phyloP scores from a whole-genome alignment of 2,797 vertebrate species.

The Acrocephalus scirpaceus region DNA sequence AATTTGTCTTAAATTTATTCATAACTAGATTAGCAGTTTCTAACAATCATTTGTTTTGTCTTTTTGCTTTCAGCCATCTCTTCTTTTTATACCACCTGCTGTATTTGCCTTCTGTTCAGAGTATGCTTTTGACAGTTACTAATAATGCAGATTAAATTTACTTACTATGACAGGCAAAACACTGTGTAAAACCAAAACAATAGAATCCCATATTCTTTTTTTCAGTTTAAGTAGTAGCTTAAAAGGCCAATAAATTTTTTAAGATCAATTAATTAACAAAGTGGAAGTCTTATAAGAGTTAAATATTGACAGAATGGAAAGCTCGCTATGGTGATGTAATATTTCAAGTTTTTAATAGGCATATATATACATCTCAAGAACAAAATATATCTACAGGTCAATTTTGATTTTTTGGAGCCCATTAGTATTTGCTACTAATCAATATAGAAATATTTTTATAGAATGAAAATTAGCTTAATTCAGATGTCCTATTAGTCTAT shows the following conservation, averaged over 20 bases:
- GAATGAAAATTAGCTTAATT: background rate
- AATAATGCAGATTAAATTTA: constrained; percentile 79
- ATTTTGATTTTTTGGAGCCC: background rate
- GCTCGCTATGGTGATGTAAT: background rate
- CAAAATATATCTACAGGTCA: background rate
- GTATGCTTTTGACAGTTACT: constrained; percentile 74
- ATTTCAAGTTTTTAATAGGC: background rate
- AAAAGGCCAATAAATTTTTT: constrained; percentile 22
- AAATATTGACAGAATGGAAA: background rate
- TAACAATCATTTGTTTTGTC: constrained; percentile 73
- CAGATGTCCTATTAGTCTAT: background rate
- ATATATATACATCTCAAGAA: background rate
- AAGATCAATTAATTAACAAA: constrained; percentile 55
- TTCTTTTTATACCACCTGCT: constrained; percentile 74
- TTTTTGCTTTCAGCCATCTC: constrained; percentile 68
- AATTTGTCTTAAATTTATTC: constrained; percentile 76
- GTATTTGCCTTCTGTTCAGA: constrained; percentile 77
- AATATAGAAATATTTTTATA: background rate
- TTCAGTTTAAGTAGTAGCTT: constrained; percentile 39
- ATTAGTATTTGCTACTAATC: background rate
- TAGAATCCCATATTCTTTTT: constrained; percentile 47
- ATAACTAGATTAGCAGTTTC: constrained; percentile 70
- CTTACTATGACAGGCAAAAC: constrained; percentile 73
- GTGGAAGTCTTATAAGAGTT: background rate
- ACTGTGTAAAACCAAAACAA: constrained; percentile 66